phyloP scores from a whole-genome alignment of 2,888 invertebrate species.

The Pollenia angustigena region DNA sequence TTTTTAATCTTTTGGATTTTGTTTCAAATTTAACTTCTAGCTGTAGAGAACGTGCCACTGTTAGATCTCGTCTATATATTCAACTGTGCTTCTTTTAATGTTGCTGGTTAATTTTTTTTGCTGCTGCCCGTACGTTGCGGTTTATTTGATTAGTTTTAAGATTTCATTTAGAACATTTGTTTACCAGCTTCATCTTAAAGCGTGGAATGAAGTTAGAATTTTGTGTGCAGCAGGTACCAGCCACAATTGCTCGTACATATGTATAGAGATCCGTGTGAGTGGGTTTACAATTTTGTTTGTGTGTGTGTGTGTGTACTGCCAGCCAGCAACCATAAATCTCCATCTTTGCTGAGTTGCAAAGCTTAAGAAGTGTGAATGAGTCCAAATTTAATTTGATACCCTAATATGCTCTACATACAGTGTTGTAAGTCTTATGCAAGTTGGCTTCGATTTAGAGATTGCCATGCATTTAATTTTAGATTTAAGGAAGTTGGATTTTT shows the following conservation, averaged over 20 bases:
- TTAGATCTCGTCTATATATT: conserved; percentile 57
- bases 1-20: conserved; percentile 58
- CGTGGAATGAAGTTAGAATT: not conserved
- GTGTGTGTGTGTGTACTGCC: not conserved
- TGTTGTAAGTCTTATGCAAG: conserved; percentile 12
- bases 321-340: conserved; percentile 49
- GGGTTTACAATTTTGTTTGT: conserved; percentile 40
- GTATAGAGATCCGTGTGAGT: conserved; percentile 39
- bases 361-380: conserved; percentile 65
- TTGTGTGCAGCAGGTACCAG: conserved; percentile 23
- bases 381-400: conserved; percentile 53
- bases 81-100: conserved; percentile 30
- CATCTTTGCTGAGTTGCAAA: conserved; percentile 9
- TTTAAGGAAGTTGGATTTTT: too few relatives aligned
- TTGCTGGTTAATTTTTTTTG: conserved; percentile 9
- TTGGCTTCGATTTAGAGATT: conserved; percentile 47
- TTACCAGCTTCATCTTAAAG: conserved; percentile 30
- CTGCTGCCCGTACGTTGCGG: conserved; percentile 63
- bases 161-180: conserved; percentile 70
- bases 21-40: conserved; percentile 65
- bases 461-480: conserved; percentile 5
- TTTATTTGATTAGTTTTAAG: conserved; percentile 71
- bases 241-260: not conserved
- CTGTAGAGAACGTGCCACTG: conserved; percentile 71
- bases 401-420: conserved; percentile 32